Conservation (phyloP, 2,113 vertebrate species). For the Peromyscus polionotus region DNA sequence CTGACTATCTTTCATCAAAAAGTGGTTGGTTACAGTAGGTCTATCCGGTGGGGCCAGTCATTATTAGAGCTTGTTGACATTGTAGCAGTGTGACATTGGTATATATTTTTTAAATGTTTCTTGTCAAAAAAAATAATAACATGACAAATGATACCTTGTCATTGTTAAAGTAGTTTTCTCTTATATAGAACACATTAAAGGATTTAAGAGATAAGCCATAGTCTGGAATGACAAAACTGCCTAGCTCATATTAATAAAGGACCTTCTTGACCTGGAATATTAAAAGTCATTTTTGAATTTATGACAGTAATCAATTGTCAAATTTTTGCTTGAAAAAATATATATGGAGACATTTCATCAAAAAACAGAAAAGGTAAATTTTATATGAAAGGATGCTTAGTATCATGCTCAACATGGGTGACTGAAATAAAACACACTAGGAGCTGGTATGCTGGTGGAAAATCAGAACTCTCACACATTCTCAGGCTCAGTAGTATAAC, state of each 20-base stretch:
- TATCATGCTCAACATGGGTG: not conserved
- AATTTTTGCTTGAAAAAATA: not conserved
- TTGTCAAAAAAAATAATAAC: not conserved
- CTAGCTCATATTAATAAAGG: not conserved
- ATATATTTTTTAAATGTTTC: not conserved
- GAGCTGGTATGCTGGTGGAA: not conserved
- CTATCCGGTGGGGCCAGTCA: not conserved
- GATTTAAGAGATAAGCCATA: not conserved
- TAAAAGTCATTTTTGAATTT: not conserved
- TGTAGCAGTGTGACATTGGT: not conserved
- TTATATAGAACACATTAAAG: not conserved
- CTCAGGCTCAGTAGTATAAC: not conserved
- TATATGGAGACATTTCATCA: not conserved
- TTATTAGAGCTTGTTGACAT: not conserved
- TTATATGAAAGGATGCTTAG: not conserved
- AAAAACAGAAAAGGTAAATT: not conserved
- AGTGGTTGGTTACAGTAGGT: not conserved
- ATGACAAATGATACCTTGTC: not conserved
- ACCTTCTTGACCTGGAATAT: not conserved
- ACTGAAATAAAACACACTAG: not conserved
- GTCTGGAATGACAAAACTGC: not conserved
- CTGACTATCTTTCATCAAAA: too few relatives aligned
- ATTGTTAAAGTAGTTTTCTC: not conserved
- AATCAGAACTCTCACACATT: not conserved
- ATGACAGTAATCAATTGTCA: not conserved